Evolutionary conservation across 2,888 invertebrate species (phyloP).

Genomic region (Mongoloraphidia duomilia): DNA sequence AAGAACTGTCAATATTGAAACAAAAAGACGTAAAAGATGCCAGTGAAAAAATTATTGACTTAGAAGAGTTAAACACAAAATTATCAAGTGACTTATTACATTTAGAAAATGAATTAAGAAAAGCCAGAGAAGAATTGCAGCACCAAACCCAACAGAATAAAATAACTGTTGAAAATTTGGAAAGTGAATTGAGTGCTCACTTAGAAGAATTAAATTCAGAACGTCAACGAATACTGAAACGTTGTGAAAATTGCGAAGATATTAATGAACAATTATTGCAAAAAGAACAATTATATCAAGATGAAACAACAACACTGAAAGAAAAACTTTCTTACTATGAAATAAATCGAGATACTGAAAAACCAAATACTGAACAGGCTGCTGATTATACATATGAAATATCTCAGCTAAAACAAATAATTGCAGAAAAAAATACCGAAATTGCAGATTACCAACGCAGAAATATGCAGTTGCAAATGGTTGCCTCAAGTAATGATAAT

Average conservation of each 20-base stretch:
- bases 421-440: slow-evolving; percentile 33
- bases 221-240: slow-evolving; percentile 23
- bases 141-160: slow-evolving; percentile 27
- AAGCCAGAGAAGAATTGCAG: slow-evolving; percentile 29
- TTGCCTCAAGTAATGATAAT: slow-evolving; percentile 9
- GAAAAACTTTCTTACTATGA: not conserved
- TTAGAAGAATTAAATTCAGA: slow-evolving; percentile 24
- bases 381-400: slow-evolving; percentile 9
- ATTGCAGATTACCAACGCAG: slow-evolving; percentile 29
- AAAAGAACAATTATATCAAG: slow-evolving; percentile 5
- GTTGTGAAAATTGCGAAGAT: slow-evolving; percentile 22
- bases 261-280: slow-evolving; percentile 9
- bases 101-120: slow-evolving; percentile 35
- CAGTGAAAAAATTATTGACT: slow-evolving; percentile 17
- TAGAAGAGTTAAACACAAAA: slow-evolving; percentile 15
- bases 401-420: slow-evolving; percentile 7
- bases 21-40: slow-evolving; percentile 15
- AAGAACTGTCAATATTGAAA: slow-evolving; percentile 29
- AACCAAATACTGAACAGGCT: slow-evolving; percentile 1
- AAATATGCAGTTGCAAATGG: slow-evolving; percentile 26
- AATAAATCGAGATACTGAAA: no score
- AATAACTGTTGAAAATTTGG: slow-evolving; percentile 33
- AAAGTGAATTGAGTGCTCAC: slow-evolving; percentile 34
- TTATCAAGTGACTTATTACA: slow-evolving; percentile 27
- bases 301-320: slow-evolving; percentile 2